Evolutionary conservation across 2,797 vertebrate species (phyloP).

Genomic region (Aulostomus chinensis): DNA sequence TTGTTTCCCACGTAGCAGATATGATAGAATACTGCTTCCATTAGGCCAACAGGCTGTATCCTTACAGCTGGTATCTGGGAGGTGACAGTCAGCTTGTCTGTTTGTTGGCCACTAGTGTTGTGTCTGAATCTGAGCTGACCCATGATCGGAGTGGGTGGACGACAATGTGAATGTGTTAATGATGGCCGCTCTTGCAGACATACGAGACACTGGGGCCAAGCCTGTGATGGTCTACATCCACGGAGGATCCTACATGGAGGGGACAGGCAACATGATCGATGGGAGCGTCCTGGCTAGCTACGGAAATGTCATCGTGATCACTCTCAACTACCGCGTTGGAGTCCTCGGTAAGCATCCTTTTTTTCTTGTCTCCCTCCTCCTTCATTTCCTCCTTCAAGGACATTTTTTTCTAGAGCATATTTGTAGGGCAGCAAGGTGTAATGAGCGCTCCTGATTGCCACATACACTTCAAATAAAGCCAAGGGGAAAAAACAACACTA

Average conservation of each 20-base stretch:
- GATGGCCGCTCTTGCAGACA: slow-evolving; percentile 92
- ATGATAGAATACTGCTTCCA: slow-evolving; percentile 22
- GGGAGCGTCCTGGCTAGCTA: slow-evolving; percentile 98
- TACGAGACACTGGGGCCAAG: slow-evolving; percentile 98
- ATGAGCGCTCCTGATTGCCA: slow-evolving; percentile 65
- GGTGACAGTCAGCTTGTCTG: slow-evolving; percentile 66
- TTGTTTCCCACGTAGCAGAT: slow-evolving; percentile 33
- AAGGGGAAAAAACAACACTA: slow-evolving; percentile 11
- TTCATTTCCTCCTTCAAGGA: slow-evolving; percentile 53
- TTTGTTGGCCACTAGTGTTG: slow-evolving; percentile 57
- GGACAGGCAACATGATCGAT: slow-evolving; percentile 99
- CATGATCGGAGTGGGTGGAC: slow-evolving; percentile 57
- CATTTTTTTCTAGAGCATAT: slow-evolving; percentile 68
- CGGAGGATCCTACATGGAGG: slow-evolving; percentile 99
- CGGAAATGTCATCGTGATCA: slow-evolving; percentile 98
- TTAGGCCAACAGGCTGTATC: slow-evolving; percentile 32
- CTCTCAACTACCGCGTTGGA: slow-evolving; percentile 98
- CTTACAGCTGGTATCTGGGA: slow-evolving; percentile 82
- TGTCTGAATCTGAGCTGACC: slow-evolving; percentile 69
- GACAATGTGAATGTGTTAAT: slow-evolving; percentile 82
- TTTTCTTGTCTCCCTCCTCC: background rate
- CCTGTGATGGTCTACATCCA: slow-evolving; percentile 99
- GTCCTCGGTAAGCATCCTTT: slow-evolving; percentile 87
- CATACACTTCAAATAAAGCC: slow-evolving; percentile 37
- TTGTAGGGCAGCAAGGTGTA: slow-evolving; percentile 65